phyloP scores from a whole-genome alignment of 2,797 vertebrate species.

The Distichodus sexfasciatus region DNA sequence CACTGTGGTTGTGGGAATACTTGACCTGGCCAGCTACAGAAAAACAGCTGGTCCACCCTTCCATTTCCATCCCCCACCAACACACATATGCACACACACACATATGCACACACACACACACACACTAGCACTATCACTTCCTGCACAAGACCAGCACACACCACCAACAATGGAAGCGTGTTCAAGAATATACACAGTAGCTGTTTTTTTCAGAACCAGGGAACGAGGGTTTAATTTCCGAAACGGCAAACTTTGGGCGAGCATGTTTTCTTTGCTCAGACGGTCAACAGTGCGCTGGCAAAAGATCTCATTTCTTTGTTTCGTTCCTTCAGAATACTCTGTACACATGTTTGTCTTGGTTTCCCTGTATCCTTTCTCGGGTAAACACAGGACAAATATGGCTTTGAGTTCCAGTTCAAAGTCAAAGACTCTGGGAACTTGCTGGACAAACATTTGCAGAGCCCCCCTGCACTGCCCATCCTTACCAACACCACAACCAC shows the following conservation, averaged over 20 bases:
- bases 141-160: background rate
- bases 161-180: background rate
- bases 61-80: background rate
- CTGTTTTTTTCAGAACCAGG: constrained; percentile 13
- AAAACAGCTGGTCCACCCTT: constrained; percentile 36
- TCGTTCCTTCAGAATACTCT: constrained; percentile 27
- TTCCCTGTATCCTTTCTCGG: constrained; percentile 39
- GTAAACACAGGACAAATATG: constrained; percentile 46
- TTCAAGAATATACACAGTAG: constrained; percentile 3
- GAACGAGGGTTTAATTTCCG: background rate
- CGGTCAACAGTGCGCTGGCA: constrained; percentile 24
- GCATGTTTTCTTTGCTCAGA: background rate
- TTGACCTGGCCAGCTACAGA: constrained; percentile 37
- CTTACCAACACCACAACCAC: too few relatives aligned
- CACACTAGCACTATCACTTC: background rate
- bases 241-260: background rate
- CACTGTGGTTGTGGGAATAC: constrained; percentile 23
- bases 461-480: too few relatives aligned
- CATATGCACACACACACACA: background rate
- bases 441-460: constrained; percentile 34
- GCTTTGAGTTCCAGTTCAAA: constrained; percentile 54
- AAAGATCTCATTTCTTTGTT: constrained; percentile 9
- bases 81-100: background rate
- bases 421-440: constrained; percentile 33
- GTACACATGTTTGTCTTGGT: constrained; percentile 23